Base-by-base conservation (phyloP, 2,888 invertebrate genomes). In the Eretmocerus hayati region DNA sequence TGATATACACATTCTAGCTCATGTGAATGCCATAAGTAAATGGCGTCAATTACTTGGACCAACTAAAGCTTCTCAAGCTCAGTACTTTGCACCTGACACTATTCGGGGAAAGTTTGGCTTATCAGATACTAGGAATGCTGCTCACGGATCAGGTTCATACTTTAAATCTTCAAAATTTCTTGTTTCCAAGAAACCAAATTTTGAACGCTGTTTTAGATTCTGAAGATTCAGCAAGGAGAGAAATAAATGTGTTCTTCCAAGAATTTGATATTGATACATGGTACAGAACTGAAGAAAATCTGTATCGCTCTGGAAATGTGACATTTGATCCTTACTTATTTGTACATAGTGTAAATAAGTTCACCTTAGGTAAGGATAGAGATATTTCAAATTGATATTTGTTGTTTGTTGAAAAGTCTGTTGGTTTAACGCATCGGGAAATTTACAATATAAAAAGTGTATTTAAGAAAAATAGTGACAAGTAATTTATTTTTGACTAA, bases 81-180 rank as follows among this genome's bases (percentile, higher is more conserved):
- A 90, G 52, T 87, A 83, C 63, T 80, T 81, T 48, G 80, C 84
- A 46, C 93, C 93, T 0, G 69, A 84, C 45, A 81, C 85, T 44
- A 81, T 96, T 53, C 76, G 96, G 59, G 90, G 90, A 2, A 75
- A 78, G 63, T 91, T 85, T 74, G 95, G 95, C 0, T 75, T 95
- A 16, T 90, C 94, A 0, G 96, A 96, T 67, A 95, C 96, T 0
- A 80, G 95, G 61, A 96, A 96, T 76, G 91, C 89, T 2, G 85
- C 87, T 9, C 96, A 96, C 74, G 95, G 95, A 15, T 93, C 95
- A 66, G 92, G 91, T 84, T 77, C 19, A 26, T 21, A 15, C 22
- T 40, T 13, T 19, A n/a, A 23, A 30, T 18, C 9, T 19, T 37
- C 19, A 26, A 23, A 26, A 15, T 40, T 20, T 21, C 22, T 18